Evolutionary conservation across 2,113 vertebrate genomes (phyloP).

Genomic region (Rhinopomastus cyanomelas): DNA sequence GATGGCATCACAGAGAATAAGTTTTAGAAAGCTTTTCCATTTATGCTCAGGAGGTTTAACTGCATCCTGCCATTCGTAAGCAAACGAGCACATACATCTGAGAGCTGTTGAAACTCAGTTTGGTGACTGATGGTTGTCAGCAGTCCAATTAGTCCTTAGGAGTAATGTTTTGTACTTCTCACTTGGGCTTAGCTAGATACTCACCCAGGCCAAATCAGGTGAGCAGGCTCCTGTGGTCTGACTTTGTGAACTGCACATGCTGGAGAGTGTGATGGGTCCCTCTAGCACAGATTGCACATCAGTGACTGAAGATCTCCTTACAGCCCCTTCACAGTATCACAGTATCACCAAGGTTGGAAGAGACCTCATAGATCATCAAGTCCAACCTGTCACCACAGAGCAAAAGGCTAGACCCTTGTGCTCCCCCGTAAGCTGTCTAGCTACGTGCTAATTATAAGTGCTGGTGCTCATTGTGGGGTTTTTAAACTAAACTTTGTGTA

Average conservation of each 20-base stretch:
- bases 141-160: neutral
- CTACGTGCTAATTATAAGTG: neutral
- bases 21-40: neutral
- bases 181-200: neutral
- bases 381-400: no score
- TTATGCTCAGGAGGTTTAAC: neutral
- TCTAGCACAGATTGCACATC: neutral
- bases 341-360: no score
- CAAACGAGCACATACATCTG: neutral
- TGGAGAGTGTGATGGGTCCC: neutral
- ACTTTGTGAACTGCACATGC: neutral
- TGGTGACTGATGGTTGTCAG: neutral
- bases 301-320: neutral
- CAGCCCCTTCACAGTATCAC: no score
- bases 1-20: neutral
- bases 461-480: neutral
- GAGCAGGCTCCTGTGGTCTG: neutral
- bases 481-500: neutral
- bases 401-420: no score
- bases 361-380: no score
- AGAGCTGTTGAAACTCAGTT: neutral
- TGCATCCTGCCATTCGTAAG: neutral
- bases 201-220: neutral
- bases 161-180: neutral
- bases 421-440: neutral